Evolutionary conservation across 2,113 vertebrate genomes (phyloP), one percentile per base, ranked within the genome.

Genomic region (Mesitornis unicolor): DNA sequence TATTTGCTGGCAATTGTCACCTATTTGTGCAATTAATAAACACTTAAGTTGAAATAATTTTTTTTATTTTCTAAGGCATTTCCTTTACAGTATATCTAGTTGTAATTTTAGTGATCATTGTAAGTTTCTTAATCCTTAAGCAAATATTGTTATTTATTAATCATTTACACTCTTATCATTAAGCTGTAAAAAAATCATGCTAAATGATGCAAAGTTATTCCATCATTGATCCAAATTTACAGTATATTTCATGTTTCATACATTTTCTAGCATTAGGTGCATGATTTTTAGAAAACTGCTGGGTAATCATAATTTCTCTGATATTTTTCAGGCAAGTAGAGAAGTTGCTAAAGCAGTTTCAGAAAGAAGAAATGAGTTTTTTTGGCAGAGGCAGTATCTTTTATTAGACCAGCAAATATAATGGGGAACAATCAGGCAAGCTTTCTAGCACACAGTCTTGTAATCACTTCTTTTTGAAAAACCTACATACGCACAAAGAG

Each of bases 381-480:
- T 24, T 85, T 90, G 84, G 82, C 51, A 75, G 51, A 91, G n/a
- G 51, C 70, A 94, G 25, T 85, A 93, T 60, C 61, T 94, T 93
- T 79, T 82, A 60, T 84, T 91, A 93, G 53, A 82, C 51, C 40
- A 91, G 53, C n/a, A 79, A 61, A 90, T 68, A 78, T 60, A 87
- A 87, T 17, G 43, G 57, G 38, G 61, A 87, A 65, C 61, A 90
- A 79, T 83, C 74, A 96, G 35, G 57, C 47, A 76, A 82, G 40
- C 21, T 64, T 91, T 91, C 82, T 43, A 71, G 61, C 65, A 64
- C 36, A 63, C 20, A 60, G 69, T 64, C 74, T 26, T 45, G 36
- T 60, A 91, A 94, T 95, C 69, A 95, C 71, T 85, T 93, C 51
- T 84, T 95, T 77, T 24, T 65, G 28, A 53, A 82, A 96, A 92